These are phyloP conservation scores for Thymelicus acteon DNA, from an alignment of 2,888 invertebrate species.

Conservation along the genomic window DNA sequence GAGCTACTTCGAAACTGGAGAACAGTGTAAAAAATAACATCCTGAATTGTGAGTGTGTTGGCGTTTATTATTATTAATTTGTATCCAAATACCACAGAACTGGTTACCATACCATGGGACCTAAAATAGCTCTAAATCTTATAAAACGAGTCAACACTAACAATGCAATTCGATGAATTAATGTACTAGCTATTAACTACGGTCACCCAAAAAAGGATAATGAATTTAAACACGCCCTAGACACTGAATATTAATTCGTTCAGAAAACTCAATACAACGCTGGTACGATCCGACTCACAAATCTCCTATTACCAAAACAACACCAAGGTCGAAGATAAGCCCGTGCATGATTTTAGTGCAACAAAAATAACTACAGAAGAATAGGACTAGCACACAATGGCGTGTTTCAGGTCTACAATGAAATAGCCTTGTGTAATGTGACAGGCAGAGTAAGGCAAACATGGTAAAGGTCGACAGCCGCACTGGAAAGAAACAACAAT, in stretches of 20 bases:
- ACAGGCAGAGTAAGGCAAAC: conserved; percentile 34
- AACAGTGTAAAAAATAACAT: background rate
- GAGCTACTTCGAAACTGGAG: conserved; percentile 4
- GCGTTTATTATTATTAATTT: too few relatives aligned
- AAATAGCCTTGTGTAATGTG: conserved; percentile 35
- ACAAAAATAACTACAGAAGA: conserved; percentile 26
- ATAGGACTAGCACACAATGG: conserved; percentile 31
- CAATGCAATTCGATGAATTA: too few relatives aligned
- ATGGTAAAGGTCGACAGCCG: conserved; percentile 36
- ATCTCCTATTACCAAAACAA: conserved; percentile 2
- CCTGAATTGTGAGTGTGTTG: too few relatives aligned
- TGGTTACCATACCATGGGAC: too few relatives aligned
- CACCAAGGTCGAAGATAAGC: conserved; percentile 20
- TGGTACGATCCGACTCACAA: background rate
- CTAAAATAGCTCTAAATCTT: too few relatives aligned
- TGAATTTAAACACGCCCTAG: background rate
- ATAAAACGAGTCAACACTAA: too few relatives aligned
- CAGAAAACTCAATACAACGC: background rate
- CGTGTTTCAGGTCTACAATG: conserved; percentile 33
- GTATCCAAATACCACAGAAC: too few relatives aligned
- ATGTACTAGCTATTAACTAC: too few relatives aligned
- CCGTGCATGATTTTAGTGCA: conserved; percentile 14
- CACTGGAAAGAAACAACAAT: conserved; percentile 36
- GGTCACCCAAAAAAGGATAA: background rate
- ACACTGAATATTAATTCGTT: background rate